Evolutionary conservation across 1,140 invertebrate species (phyloP).

Genomic region (Aphidius gifuensis): DNA sequence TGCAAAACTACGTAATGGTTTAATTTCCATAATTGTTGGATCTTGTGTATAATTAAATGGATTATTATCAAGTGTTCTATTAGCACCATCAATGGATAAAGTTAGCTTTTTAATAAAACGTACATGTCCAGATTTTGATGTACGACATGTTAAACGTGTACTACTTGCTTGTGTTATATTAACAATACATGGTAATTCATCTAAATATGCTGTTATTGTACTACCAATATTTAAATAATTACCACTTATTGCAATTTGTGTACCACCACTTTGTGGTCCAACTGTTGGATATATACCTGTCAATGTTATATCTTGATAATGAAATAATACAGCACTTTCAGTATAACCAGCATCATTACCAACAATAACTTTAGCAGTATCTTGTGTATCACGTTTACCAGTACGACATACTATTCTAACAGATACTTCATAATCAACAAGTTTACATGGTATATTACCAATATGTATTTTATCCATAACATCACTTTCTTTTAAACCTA

Average conservation of each 20-base stretch:
- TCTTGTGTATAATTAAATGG: slow-evolving; percentile 89
- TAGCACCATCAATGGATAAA: slow-evolving; percentile 81
- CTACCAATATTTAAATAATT: slow-evolving; percentile 92
- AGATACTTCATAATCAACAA: slow-evolving; percentile 88
- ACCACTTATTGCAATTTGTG: slow-evolving; percentile 85
- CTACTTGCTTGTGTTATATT: slow-evolving; percentile 87
- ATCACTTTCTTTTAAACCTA: slow-evolving; percentile 87
- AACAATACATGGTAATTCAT: slow-evolving; percentile 84
- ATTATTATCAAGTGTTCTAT: slow-evolving; percentile 64
- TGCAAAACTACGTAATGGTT: slow-evolving; percentile 80
- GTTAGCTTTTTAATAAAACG: slow-evolving; percentile 63
- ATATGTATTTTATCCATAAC: slow-evolving; percentile 89
- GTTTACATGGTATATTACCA: slow-evolving; percentile 81
- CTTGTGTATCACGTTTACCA: slow-evolving; percentile 71
- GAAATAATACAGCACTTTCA: slow-evolving; percentile 83
- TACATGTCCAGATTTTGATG: slow-evolving; percentile 65
- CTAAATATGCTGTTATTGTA: slow-evolving; percentile 80
- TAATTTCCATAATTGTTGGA: slow-evolving; percentile 91
- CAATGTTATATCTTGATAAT: slow-evolving; percentile 83
- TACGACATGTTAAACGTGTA: slow-evolving; percentile 81
- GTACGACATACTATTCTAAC: slow-evolving; percentile 87
- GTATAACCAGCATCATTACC: slow-evolving; percentile 87
- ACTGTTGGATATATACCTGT: slow-evolving; percentile 77
- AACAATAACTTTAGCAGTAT: slow-evolving; percentile 78
- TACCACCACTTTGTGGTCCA: slow-evolving; percentile 93